Base-by-base conservation (phyloP, 2,113 vertebrate species). In the Caranx melampygus region DNA sequence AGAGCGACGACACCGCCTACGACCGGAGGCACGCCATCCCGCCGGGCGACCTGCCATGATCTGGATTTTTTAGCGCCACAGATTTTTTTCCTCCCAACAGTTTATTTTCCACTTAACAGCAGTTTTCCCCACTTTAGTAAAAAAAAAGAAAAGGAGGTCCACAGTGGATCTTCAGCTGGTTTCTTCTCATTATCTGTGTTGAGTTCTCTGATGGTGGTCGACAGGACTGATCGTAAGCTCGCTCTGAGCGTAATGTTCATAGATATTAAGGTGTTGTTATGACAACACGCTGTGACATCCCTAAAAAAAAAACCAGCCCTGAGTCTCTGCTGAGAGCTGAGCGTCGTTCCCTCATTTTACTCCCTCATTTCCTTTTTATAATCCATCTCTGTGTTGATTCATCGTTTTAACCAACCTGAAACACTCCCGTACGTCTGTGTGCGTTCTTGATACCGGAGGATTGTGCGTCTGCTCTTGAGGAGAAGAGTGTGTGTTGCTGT, bases 1-100 rank as follows among this genome's bases (percentile, higher is more conserved):
- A 95, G 81, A 95, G 94, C 5, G 95, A 95, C 1, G 94, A 95
- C 90, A 95, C 95, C 0, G 94, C 94, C 0, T 95, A 95, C 2
- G 94, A 95, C 64, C 88, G 94, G 35, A 90, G 93, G 69, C 92
- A 95, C 11, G 42, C 63, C 66, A 75, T 95, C 73, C 92, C 76
- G 0, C 89, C 79, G 0, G 57, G 84, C 10, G 95, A 95, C 81
- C 90, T 94, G 35, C 94, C 94, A 2, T 95, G 89, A 95, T 37
- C 37, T 5, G 0, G 34, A 20, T 20, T 57, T 57, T 57, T 63
- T 18, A 31, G 45, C 33, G 2, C 52, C 15, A 42, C 12, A 59
- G 20, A 8, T 12, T 20, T 75, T 72, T 26, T 26, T 26, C 26
- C 26, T 55, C 62, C 21, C 0, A 7, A 42, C 6, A 0, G 42